Evolutionary conservation across 1,140 invertebrate genomes (phyloP), one percentile per base, ranked within the genome.

Genomic region (Brachionus plicatilis): DNA sequence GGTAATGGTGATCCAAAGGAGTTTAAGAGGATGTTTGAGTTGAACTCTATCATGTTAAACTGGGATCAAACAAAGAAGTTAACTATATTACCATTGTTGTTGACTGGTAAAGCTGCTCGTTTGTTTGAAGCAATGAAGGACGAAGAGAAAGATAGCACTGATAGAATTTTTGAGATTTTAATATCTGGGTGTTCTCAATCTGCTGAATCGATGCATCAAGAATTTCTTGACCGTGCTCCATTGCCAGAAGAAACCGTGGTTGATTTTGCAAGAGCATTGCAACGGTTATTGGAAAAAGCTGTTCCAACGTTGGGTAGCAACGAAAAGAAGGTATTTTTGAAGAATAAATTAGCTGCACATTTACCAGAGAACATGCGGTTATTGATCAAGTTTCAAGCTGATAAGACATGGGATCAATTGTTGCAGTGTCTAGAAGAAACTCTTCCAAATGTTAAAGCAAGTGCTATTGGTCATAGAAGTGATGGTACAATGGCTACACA

Each of bases 231-330:
- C 6, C 14, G 68, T 17, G 37, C 68, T 1, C 68, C 68, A n/a
- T 43, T 72, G 7, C 68, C 41, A 45, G 37, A 72, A 7, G 68
- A 72, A 72, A 72, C 41, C 0, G 68, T 72, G 1, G 68, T 72
- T 17, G 68, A 72, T 43, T 72, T 72, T 72, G 68, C 68, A 43
- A 72, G 37, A 72, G 68, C 68, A 11, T 72, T 72, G 37, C 68
- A 72, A 72, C 14, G 37, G 4, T 9, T 72, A 20, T 72, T 72
- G 37, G 68, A 72, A 45, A 72, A 72, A 43, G 68, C 41, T 20
- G 37, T 43, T 72, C 68, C 29, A 45, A 72, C 29, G 0, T 43
- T 72, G 37, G 37, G 37, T 72, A 9, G 29, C 29, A 41, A n/a
- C 11, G n/a, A 45, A 45, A 72, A 45, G 17, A 75, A 75, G 5